Base-by-base conservation (phyloP, 2,888 invertebrate species). In the Ganaspis brasiliensis region DNA sequence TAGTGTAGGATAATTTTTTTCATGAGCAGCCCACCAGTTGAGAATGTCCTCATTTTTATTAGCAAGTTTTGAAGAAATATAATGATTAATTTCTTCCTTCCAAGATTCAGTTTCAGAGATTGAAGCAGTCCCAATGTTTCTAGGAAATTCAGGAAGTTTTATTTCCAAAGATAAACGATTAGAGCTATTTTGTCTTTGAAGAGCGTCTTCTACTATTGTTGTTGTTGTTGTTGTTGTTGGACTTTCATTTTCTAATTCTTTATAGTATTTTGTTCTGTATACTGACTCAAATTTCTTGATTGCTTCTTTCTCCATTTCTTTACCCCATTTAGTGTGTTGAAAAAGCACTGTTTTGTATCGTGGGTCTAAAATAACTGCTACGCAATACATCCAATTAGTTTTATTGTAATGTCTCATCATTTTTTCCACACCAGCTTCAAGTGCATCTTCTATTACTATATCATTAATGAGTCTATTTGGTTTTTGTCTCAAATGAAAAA, bases 391-490 rank as follows among this genome's bases (percentile, higher is more conserved):
- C 52, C 52, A 52, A 52, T 52, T 52, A 16, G 52, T 16, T 52
- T 52, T 52, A 5, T n/a, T n/a, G 19, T n/a, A n/a, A 35, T 78
- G 76, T 57, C 21, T 40, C 26, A 73, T 74, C n/a, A 78, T 61
- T 21, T 35, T 49, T 52, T 76, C 45, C 16, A 35, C 45, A 21
- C 76, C 70, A 14, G 71, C 40, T 49, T 75, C 75, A 16, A 77
- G 76, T 35, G 74, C 55, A 16, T 77, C 77, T 24, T 78, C n/a
- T n/a, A n/a, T n/a, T n/a, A n/a, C n/a, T n/a, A n/a, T n/a, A n/a
- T n/a, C n/a, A n/a, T n/a, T n/a, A n/a, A n/a, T n/a, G n/a, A n/a
- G n/a, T n/a, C n/a, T n/a, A n/a, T n/a, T n/a, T n/a, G n/a, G n/a
- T n/a, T n/a, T n/a, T n/a, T n/a, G n/a, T n/a, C n/a, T n/a, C n/a